A percentile compares a stretch with the other conserved stretches of the same genome.
These are phyloP conservation scores for Silurus aristotelis DNA, from an alignment of 2,797 vertebrate species.

Conservation along the genomic window DNA sequence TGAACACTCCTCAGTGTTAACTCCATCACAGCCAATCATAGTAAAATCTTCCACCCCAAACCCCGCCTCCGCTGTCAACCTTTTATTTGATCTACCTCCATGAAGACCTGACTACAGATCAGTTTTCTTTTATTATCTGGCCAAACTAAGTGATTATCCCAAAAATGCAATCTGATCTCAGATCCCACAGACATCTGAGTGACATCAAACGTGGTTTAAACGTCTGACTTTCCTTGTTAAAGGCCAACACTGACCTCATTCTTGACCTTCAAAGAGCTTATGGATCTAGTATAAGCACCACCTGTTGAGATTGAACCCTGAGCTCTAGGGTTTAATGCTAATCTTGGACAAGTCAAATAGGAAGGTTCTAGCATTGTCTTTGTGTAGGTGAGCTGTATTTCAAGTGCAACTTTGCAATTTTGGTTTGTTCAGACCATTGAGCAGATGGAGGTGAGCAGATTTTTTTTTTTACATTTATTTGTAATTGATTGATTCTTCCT, in stretches of 20 bases:
- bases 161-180: slow-evolving; percentile 35
- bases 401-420: background rate
- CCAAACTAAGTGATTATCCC: background rate
- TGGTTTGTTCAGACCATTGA: background rate
- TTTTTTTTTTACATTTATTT: too few relatives aligned
- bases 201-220: slow-evolving; percentile 34
- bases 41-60: background rate
- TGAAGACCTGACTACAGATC: slow-evolving; percentile 21
- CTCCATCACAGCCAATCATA: slow-evolving; percentile 40
- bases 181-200: slow-evolving; percentile 31
- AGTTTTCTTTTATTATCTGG: background rate
- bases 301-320: slow-evolving; percentile 14
- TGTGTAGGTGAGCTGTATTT: background rate
- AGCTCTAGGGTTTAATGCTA: background rate
- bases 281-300: slow-evolving; percentile 22
- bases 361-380: background rate
- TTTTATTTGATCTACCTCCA: slow-evolving; percentile 22
- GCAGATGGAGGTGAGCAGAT: background rate
- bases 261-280: slow-evolving; percentile 43
- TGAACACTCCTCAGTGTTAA: slow-evolving; percentile 16
- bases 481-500: background rate
- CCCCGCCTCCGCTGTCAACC: slow-evolving; percentile 2
- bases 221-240: slow-evolving; percentile 28
- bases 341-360: background rate
- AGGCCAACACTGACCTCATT: slow-evolving; percentile 53